Evolutionary conservation across 2,888 invertebrate genomes (phyloP), one percentile per base, ranked within the genome.

Genomic region (Ochropacha duplaris): DNA sequence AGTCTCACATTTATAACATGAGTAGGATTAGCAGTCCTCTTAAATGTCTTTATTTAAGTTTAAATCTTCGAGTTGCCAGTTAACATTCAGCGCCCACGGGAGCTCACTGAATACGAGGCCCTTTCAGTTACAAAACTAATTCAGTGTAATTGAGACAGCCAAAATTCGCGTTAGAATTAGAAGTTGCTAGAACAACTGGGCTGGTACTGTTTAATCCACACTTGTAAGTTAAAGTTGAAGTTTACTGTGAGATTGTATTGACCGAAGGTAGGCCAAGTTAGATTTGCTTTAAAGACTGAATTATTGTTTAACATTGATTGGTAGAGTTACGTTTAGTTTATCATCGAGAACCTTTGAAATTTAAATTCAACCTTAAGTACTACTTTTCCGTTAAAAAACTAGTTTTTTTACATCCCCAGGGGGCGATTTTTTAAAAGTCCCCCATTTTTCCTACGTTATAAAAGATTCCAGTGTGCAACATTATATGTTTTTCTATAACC

Each of bases 81-180:
- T 2, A 57, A 54, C 14, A 44, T 8, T 49, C 49, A 28, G 19
- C 3, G 19, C 19, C 19, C 44, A n/a, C 19, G 19, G 44, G 44
- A 31, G 36, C 50, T 5, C 22, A 14, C 1, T 14, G 31, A 39
- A 11, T 24, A 12, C 39, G 31, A 54, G 66, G 54, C 69, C 65
- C 70, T 71, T 74, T 69, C 57, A 71, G 75, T 71, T 73, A 70
- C 68, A 71, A 73, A 73, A 72, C 76, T 79, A 80, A 72, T 69
- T 75, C 64, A 58, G 61, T 68, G 72, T 74, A 71, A 76, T 73
- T 66, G 65, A 76, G 71, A 74, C 72, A 71, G 66, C 55, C 49
- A 57, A 68, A 72, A 69, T 69, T 67, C 55, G 57, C 57, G 60
- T 71, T 56, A 44, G 55, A 57, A 61, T 68, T 64, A 60, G 59